phyloP scores from a whole-genome alignment of 2,888 invertebrate genomes.

The Spisula subtruncata region DNA sequence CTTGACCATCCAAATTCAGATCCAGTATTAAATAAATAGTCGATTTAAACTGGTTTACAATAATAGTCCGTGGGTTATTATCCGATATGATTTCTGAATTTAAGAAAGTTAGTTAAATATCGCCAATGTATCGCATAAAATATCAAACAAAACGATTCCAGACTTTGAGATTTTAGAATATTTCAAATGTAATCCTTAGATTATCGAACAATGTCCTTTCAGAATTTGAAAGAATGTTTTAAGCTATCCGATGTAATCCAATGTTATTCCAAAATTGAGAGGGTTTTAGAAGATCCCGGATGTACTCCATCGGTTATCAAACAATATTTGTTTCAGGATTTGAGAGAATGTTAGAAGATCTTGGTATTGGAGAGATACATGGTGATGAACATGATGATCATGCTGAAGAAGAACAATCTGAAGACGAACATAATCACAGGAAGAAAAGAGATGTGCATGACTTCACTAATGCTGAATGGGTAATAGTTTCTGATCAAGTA shows the following conservation, averaged over 20 bases:
- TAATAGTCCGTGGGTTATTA: background rate
- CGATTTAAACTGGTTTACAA: background rate
- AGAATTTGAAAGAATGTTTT: too few relatives aligned
- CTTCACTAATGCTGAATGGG: slow-evolving; percentile 37
- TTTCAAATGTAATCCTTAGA: background rate
- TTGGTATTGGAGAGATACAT: slow-evolving; percentile 27
- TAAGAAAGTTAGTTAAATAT: too few relatives aligned
- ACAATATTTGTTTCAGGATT: slow-evolving; percentile 40
- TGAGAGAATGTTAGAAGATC: slow-evolving; percentile 30
- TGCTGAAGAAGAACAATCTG: slow-evolving; percentile 10
- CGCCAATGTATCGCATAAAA: too few relatives aligned
- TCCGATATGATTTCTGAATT: too few relatives aligned
- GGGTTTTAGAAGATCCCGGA: background rate
- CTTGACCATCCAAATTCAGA: background rate
- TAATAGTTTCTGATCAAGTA: slow-evolving; percentile 16
- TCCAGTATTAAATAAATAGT: background rate
- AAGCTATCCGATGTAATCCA: background rate
- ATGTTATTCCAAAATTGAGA: background rate
- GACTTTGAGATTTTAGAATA: background rate
- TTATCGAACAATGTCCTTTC: background rate
- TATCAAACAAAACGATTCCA: background rate
- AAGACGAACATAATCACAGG: slow-evolving; percentile 19
- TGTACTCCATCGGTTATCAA: background rate
- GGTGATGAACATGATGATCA: background rate
- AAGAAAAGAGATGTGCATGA: background rate